Percentiles rank a stretch among this genome's conserved stretches.
Evolutionary conservation across 2,888 invertebrate genomes (phyloP).

Genomic region (Polyommatus icarus): DNA sequence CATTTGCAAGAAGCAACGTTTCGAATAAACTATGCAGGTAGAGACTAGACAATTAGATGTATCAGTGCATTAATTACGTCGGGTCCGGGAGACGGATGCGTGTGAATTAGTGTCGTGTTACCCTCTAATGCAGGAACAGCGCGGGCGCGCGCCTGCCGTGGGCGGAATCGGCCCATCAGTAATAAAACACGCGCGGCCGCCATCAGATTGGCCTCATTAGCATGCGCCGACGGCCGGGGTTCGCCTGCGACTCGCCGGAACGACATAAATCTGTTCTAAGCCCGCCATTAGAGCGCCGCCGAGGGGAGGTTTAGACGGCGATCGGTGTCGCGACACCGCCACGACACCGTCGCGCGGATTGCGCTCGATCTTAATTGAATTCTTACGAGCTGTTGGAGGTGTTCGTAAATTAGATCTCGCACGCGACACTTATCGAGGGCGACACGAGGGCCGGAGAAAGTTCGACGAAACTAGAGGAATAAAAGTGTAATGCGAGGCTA

Average conservation of each 20-base stretch:
- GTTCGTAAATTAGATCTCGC: slow-evolving; percentile 73
- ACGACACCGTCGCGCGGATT: slow-evolving; percentile 55
- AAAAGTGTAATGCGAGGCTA: slow-evolving; percentile 9
- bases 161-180: slow-evolving; percentile 71
- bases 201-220: slow-evolving; percentile 70
- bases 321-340: slow-evolving; percentile 41
- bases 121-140: slow-evolving; percentile 55
- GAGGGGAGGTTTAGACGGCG: slow-evolving; percentile 38
- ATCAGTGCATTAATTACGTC: slow-evolving; percentile 7
- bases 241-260: slow-evolving; percentile 39
- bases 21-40: neutral
- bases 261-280: slow-evolving; percentile 36
- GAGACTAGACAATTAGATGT: neutral
- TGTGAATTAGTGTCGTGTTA: slow-evolving; percentile 44
- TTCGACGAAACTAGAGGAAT: slow-evolving; percentile 27
- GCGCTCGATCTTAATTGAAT: slow-evolving; percentile 74
- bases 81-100: slow-evolving; percentile 33
- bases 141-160: slow-evolving; percentile 58
- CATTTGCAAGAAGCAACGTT: neutral
- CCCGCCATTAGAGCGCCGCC: slow-evolving; percentile 28
- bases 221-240: slow-evolving; percentile 74
- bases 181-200: slow-evolving; percentile 71
- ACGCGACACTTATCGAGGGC: slow-evolving; percentile 53
- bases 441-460: slow-evolving; percentile 48
- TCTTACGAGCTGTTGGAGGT: slow-evolving; percentile 72